Conservation (phyloP, 30 jellyfish, hydroid and myxozoan genomes). For the Hydra vulgaris region DNA sequence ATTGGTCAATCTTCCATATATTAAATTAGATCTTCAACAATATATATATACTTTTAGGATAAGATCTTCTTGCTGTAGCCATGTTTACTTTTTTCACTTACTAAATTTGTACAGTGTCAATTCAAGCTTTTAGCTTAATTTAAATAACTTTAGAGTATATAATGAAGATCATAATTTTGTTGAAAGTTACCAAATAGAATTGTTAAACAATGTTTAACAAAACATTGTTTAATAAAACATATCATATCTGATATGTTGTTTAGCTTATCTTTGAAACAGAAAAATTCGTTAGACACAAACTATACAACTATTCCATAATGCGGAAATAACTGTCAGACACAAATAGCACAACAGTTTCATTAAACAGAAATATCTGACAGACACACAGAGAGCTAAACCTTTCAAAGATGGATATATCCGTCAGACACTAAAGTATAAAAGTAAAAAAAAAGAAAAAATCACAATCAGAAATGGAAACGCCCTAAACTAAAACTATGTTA, state of each 20-base stretch:
- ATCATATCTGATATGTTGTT: not conserved
- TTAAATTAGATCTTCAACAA: not conserved
- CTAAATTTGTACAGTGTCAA: not conserved
- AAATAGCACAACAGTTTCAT: too few species aligned
- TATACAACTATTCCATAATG: not conserved
- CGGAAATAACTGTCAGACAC: slow-evolving; percentile 3
- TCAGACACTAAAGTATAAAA: too few species aligned
- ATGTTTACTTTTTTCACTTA: not conserved
- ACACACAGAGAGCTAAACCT: too few species aligned
- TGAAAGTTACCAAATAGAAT: not conserved
- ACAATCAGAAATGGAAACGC: too few species aligned
- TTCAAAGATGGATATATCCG: too few species aligned
- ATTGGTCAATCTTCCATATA: not conserved
- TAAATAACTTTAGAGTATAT: not conserved
- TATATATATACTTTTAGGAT: not conserved
- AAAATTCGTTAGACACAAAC: not conserved
- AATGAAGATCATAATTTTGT: not conserved
- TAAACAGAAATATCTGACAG: too few species aligned
- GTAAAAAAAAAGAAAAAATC: too few species aligned
- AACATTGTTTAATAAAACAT: not conserved
- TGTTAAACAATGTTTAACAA: too few species aligned
- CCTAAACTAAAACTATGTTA: too few species aligned
- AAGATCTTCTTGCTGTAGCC: not conserved
- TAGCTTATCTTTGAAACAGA: not conserved
- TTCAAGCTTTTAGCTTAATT: not conserved